A percentile compares a stretch with the other conserved stretches of the same genome.
These are phyloP conservation scores for Arnoldichthys spilopterus DNA, from an alignment of 2,797 vertebrate genomes.

Conservation along the genomic window DNA sequence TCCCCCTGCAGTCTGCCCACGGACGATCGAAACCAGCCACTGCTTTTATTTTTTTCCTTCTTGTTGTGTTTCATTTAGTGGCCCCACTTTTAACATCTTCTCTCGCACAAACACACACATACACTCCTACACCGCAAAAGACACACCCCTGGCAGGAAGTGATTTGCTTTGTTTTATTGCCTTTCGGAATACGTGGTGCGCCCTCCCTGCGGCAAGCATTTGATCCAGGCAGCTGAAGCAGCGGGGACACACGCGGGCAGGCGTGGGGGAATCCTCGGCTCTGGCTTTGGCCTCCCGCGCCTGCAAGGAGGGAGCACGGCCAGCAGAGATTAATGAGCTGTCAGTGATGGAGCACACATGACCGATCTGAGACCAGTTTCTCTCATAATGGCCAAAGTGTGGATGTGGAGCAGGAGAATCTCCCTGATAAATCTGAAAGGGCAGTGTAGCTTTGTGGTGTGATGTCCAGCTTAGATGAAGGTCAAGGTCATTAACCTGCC, in stretches of 20 bases:
- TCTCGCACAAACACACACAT: constrained; percentile 48
- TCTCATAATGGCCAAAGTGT: constrained; percentile 27
- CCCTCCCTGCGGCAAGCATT: constrained; percentile 33
- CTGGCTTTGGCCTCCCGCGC: constrained; percentile 59
- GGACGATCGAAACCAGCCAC: constrained; percentile 51
- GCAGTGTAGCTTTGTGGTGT: neutral
- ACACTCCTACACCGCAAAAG: constrained; percentile 46
- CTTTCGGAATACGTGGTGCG: constrained; percentile 49
- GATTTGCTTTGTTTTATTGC: constrained; percentile 63
- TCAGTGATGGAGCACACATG: constrained; percentile 71
- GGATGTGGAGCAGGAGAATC: constrained; percentile 19
- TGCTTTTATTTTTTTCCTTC: constrained; percentile 39
- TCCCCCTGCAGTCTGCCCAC: constrained; percentile 59
- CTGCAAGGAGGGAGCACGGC: constrained; percentile 59
- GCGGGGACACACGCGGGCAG: constrained; percentile 42
- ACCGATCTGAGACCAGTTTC: constrained; percentile 56
- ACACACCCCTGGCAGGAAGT: constrained; percentile 52
- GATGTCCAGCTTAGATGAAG: constrained; percentile 26
- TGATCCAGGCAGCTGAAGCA: constrained; percentile 56
- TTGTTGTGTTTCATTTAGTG: constrained; percentile 54
- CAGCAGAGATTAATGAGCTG: constrained; percentile 78
- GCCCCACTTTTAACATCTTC: constrained; percentile 41
- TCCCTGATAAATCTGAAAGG: constrained; percentile 29
- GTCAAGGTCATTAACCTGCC: constrained; percentile 44
- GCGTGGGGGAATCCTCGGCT: constrained; percentile 67